Percentiles rank a stretch among this genome's conserved stretches.
These are phyloP conservation scores for Ceratina australensis DNA, from an alignment of 1,140 invertebrate species.

Conservation along the genomic window DNA sequence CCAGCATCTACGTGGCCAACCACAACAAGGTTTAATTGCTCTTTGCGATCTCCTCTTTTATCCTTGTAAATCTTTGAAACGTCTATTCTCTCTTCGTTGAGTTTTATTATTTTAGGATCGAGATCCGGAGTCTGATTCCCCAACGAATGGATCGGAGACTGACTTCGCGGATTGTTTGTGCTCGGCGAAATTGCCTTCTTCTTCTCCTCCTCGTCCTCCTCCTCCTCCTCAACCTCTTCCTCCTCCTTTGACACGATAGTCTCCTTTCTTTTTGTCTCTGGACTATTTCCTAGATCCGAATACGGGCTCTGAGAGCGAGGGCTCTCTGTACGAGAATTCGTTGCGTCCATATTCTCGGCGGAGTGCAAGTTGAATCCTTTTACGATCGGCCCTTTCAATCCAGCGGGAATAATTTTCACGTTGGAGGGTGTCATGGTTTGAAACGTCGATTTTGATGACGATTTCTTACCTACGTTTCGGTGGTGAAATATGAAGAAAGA, in stretches of 20 bases:
- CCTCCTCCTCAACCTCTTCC: no score
- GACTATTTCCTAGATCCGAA: slow-evolving; percentile 68
- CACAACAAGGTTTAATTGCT: slow-evolving; percentile 95
- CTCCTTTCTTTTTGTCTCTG: slow-evolving; percentile 63
- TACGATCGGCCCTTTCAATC: slow-evolving; percentile 58
- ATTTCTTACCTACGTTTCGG: slow-evolving; percentile 67
- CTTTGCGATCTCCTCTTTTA: slow-evolving; percentile 88
- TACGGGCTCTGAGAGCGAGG: slow-evolving; percentile 70
- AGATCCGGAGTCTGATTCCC: slow-evolving; percentile 79
- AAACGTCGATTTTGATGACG: slow-evolving; percentile 62
- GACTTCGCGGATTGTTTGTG: slow-evolving; percentile 78
- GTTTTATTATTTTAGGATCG: slow-evolving; percentile 73
- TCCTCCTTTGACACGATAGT: slow-evolving; percentile 57
- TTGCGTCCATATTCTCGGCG: slow-evolving; percentile 63
- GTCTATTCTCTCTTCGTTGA: slow-evolving; percentile 81
- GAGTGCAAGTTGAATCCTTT: slow-evolving; percentile 71
- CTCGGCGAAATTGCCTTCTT: slow-evolving; percentile 63
- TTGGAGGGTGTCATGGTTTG: slow-evolving; percentile 66
- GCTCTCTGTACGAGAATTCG: slow-evolving; percentile 63
- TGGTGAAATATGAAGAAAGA: background rate
- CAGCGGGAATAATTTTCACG: slow-evolving; percentile 72
- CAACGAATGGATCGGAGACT: slow-evolving; percentile 83
- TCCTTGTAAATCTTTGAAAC: slow-evolving; percentile 83
- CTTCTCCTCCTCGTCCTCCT: no score
- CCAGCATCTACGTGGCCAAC: slow-evolving; percentile 99